Conservation (phyloP, 2,888 invertebrate species). For the Tenthredo amoena region DNA sequence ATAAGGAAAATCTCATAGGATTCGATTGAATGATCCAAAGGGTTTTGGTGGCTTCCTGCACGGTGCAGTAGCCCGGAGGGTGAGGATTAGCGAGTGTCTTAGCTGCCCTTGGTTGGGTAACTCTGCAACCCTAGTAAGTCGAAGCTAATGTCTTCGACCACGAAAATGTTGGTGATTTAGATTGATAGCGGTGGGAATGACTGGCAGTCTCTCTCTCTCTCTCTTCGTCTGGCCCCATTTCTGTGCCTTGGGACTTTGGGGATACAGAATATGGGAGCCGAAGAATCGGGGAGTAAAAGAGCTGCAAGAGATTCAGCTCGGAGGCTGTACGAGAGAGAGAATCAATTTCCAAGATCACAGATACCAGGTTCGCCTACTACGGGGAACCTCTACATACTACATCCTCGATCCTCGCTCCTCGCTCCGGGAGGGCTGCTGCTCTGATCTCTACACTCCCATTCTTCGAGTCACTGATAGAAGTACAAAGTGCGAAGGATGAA, state of each 20-base stretch:
- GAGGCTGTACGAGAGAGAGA: constrained; percentile 9
- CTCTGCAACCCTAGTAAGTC: constrained; percentile 34
- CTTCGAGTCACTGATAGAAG: constrained; percentile 32
- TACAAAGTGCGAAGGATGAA: constrained; percentile 48
- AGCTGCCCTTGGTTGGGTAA: neutral
- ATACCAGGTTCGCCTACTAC: constrained; percentile 15
- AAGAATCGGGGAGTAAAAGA: neutral
- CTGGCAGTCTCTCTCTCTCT: constrained; percentile 40
- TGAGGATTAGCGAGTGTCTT: constrained; percentile 31
- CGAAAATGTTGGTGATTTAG: constrained; percentile 54
- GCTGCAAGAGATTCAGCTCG: neutral
- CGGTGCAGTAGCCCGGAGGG: neutral
- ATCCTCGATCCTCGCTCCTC: neutral
- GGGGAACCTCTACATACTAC: neutral
- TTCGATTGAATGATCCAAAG: constrained; percentile 20
- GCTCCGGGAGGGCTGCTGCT: constrained; percentile 3
- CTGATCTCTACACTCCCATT: constrained; percentile 38
- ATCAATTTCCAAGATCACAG: constrained; percentile 50
- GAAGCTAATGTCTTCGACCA: constrained; percentile 45
- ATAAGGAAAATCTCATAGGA: neutral
- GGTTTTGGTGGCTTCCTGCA: neutral
- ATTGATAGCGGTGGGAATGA: constrained; percentile 54
- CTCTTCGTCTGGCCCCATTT: constrained; percentile 14
- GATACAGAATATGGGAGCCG: neutral
- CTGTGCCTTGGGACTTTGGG: neutral